These are phyloP conservation scores for Oscheius sp. DNA, from an alignment of 2,888 invertebrate genomes.

Conservation along the genomic window DNA sequence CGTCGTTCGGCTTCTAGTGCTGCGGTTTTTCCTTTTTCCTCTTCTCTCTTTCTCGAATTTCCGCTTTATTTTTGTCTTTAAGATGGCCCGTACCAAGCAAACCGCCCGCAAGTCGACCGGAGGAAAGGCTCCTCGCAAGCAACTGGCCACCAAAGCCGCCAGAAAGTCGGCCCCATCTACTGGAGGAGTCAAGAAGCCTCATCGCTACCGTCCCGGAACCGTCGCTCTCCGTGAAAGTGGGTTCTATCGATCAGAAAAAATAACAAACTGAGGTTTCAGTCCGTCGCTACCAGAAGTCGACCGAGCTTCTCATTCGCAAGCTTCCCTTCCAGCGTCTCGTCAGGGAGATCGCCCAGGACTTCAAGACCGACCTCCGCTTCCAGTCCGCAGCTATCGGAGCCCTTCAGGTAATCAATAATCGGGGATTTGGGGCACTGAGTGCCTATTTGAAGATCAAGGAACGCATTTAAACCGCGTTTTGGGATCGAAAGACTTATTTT, in stretches of 20 bases:
- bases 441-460: background rate
- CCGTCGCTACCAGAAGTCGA: constrained; percentile 94
- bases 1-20: too few species aligned
- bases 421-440: background rate
- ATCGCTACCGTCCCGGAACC: constrained; percentile 94
- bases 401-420: constrained; percentile 41
- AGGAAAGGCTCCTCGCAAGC: constrained; percentile 57
- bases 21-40: too few species aligned
- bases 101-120: constrained; percentile 59
- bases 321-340: constrained; percentile 53
- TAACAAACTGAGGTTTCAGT: constrained; percentile 82
- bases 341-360: constrained; percentile 63
- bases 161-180: constrained; percentile 94
- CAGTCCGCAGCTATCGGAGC: constrained; percentile 63
- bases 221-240: constrained; percentile 81
- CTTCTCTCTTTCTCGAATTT: too few species aligned
- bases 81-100: constrained; percentile 59
- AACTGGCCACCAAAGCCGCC: constrained; percentile 79
- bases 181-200: constrained; percentile 89
- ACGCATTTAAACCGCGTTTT: too few species aligned
- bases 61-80: too few species aligned
- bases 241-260: constrained; percentile 26
- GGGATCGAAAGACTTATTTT: too few species aligned
- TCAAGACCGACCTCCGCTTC: constrained; percentile 65
- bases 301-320: constrained; percentile 78